Conservation (phyloP, 2,888 invertebrate genomes). For the Drosophila picticornis region DNA sequence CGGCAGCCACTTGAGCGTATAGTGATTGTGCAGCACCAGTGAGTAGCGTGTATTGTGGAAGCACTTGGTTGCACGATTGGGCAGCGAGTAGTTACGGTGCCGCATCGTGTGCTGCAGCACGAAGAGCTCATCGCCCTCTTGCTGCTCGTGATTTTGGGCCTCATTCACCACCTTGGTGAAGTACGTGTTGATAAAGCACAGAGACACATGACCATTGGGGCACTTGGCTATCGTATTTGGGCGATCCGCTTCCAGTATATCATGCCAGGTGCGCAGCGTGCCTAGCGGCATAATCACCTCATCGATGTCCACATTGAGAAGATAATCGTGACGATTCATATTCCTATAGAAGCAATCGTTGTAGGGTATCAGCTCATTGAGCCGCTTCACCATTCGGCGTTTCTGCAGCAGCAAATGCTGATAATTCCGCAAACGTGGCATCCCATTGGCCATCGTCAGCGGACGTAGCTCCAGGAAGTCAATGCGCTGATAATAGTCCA, state of each 20-base stretch:
- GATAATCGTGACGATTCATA: constrained; percentile 93
- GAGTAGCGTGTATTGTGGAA: constrained; percentile 95
- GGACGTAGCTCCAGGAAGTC: constrained; percentile 90
- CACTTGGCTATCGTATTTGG: constrained; percentile 18
- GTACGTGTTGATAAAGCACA: constrained; percentile 94
- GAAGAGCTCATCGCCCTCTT: constrained; percentile 87
- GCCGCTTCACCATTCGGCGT: constrained; percentile 94
- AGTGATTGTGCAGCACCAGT: constrained; percentile 94
- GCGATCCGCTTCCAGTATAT: constrained; percentile 83
- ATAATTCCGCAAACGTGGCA: constrained; percentile 93
- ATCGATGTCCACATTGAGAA: constrained; percentile 94
- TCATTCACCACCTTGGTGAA: constrained; percentile 89
- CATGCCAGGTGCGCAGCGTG: constrained; percentile 83
- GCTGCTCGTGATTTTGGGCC: constrained; percentile 53
- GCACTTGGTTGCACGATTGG: constrained; percentile 94
- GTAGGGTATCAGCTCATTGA: constrained; percentile 96
- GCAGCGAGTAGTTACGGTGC: constrained; percentile 93
- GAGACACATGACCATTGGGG: constrained; percentile 85
- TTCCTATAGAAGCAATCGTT: constrained; percentile 97
- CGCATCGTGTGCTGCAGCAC: constrained; percentile 95
- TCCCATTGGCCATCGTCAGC: constrained; percentile 92
- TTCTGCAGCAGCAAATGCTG: constrained; percentile 93
- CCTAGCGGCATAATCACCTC: constrained; percentile 93
- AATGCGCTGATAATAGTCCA: constrained; percentile 87
- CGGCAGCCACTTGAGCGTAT: constrained; percentile 92